phyloP scores from a whole-genome alignment of 2,888 invertebrate species.

The Andrena dorsata region DNA sequence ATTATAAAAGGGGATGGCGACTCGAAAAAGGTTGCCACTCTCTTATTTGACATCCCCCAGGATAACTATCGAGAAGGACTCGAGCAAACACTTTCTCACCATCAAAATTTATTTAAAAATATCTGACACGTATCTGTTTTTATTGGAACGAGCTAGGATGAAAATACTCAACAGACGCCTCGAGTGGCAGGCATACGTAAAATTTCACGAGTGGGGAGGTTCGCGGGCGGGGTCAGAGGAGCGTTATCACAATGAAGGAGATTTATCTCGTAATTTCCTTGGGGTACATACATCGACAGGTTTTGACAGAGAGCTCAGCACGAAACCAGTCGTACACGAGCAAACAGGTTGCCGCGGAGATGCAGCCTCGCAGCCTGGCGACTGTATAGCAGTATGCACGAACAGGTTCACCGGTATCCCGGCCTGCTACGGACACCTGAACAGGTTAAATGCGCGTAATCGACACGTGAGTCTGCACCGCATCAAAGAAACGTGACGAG shows the following conservation, averaged over 20 bases:
- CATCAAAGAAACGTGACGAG: constrained; percentile 60
- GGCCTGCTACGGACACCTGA: constrained; percentile 49
- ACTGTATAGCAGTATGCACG: constrained; percentile 36
- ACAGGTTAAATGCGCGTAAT: constrained; percentile 64
- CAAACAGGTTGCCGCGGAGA: constrained; percentile 62
- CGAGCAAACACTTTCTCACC: too few relatives aligned
- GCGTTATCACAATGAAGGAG: neutral
- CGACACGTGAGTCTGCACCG: constrained; percentile 54
- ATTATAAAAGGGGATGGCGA: too few relatives aligned
- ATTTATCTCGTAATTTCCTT: constrained; percentile 44
- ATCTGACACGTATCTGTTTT: neutral
- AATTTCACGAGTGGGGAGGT: neutral
- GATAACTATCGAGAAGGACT: too few relatives aligned
- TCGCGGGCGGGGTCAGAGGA: neutral
- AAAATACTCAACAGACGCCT: neutral
- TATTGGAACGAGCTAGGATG: neutral
- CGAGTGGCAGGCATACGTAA: neutral
- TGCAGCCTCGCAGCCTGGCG: constrained; percentile 40
- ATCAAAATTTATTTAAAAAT: too few relatives aligned
- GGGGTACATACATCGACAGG: constrained; percentile 62
- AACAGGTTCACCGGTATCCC: constrained; percentile 65
- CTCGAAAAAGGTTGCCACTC: too few relatives aligned
- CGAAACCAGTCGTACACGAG: constrained; percentile 65
- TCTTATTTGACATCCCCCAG: too few relatives aligned
- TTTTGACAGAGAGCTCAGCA: constrained; percentile 69